Conservation (phyloP, 2,888 invertebrate species). For the Vanessa cardui region DNA sequence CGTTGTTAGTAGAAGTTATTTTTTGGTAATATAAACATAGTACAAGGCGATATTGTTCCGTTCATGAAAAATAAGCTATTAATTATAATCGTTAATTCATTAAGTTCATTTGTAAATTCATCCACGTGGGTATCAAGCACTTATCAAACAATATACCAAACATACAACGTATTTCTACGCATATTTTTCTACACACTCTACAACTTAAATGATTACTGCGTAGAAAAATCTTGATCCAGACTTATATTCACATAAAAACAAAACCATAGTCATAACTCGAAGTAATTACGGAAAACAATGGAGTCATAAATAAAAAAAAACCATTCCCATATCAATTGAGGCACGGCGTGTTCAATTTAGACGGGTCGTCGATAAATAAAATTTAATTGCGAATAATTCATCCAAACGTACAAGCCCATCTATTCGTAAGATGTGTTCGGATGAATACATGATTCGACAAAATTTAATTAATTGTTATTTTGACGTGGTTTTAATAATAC, state of each 20-base stretch:
- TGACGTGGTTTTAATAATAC: no score
- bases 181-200: no score
- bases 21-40: no score
- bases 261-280: slow-evolving; percentile 23
- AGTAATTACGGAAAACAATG: slow-evolving; percentile 35
- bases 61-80: no score
- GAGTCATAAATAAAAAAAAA: slow-evolving; percentile 29
- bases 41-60: no score
- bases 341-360: slow-evolving; percentile 35
- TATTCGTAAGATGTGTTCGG: not conserved
- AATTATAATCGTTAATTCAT: no score
- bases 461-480: not conserved
- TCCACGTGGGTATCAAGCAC: no score
- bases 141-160: no score
- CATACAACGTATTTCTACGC: no score
- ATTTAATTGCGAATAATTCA: slow-evolving; percentile 36
- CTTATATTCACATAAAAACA: slow-evolving; percentile 15
- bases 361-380: slow-evolving; percentile 36
- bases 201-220: no score
- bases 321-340: slow-evolving; percentile 34
- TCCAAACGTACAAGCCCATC: slow-evolving; percentile 9
- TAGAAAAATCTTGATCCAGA: slow-evolving; percentile 14
- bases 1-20: no score
- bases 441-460: not conserved
- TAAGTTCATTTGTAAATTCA: no score